A percentile compares a stretch with the other conserved stretches of the same genome.
Conservation (phyloP, 2,113 vertebrate species). For the Diadophis punctatus region DNA sequence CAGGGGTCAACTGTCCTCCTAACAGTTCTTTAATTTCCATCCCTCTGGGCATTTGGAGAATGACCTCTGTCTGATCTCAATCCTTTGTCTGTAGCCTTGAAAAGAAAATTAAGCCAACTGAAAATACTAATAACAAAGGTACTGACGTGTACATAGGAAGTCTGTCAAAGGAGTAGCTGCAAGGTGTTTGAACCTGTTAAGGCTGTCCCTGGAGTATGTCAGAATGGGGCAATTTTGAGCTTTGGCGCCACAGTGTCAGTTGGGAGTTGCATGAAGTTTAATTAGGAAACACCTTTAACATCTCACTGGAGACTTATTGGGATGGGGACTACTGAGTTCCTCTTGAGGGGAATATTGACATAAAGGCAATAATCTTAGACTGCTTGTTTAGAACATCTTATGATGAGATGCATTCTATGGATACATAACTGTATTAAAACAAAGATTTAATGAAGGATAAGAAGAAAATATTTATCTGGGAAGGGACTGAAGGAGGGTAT, state of each 20-base stretch:
- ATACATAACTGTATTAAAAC: accelerated
- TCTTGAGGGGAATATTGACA: conserved; percentile 14
- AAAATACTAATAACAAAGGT: conserved; percentile 47
- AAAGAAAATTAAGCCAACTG: conserved; percentile 39
- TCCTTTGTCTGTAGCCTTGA: background rate
- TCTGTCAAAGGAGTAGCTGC: conserved; percentile 21
- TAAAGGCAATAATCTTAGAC: conserved; percentile 9
- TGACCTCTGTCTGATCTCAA: conserved; percentile 23
- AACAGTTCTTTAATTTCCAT: accelerated
- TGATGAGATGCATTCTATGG: background rate
- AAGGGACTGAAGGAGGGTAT: background rate
- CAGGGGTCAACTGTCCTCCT: background rate
- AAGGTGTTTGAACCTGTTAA: conserved; percentile 5
- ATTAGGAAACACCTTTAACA: conserved; percentile 54
- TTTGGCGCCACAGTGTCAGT: conserved; percentile 59
- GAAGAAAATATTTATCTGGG: background rate
- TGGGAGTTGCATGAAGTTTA: conserved; percentile 59
- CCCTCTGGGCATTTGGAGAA: background rate
- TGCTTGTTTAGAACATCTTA: conserved; percentile 14
- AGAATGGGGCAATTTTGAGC: conserved; percentile 34
- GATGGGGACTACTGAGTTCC: background rate
- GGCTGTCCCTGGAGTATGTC: conserved; percentile 14
- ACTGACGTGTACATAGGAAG: background rate
- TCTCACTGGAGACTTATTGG: conserved; percentile 15
- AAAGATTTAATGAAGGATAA: background rate